Evolutionary conservation across 2,888 invertebrate genomes (phyloP), one percentile per base, ranked within the genome.

Genomic region (Conops quadrifasciatus): DNA sequence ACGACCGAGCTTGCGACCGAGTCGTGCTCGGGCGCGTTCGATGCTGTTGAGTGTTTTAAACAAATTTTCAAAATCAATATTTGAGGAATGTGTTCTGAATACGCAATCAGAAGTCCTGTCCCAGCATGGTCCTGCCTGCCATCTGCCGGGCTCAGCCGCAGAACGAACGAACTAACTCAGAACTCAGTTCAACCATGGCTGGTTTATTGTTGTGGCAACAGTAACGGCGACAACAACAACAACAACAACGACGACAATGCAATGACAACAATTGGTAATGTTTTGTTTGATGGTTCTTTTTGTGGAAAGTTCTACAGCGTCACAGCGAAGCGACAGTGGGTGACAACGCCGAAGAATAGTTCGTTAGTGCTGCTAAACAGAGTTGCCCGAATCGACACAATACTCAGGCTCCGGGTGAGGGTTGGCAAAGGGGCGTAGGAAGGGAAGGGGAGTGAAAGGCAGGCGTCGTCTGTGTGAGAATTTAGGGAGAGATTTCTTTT

Each of bases 61-160:
- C 80, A 81, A 81, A 81, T 81, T 81, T 81, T 77, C 79, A 78
- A 79, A 81, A 81, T 81, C 81, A 81, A 81, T 81, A 81, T 81
- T 81, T 81, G 79, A 79, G 79, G 81, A 81, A 81, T 81, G 81
- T 81, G 81, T 80, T 81, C 79, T 81, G 81, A 81, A 81, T 81
- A 77, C 77, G 76, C 81, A 81, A 81, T 81, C 62, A n/a, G n/a
- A n/a, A n/a, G 51, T 51, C 62, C 36, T 36, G 36, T 4, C 36
- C 9, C 36, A 36, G 36, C 36, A 36, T 36, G 36, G 36, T 36
- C 36, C 36, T 36, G 36, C 16, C 51, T 53, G 53, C 43, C 56
- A 53, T 30, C 66, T 66, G 11, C 28, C 36, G 45, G 43, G 58
- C 28, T 67, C 67, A 43, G 26, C 5, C 67, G 43, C 26, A 64